phyloP scores from a whole-genome alignment of 2,113 vertebrate genomes.

The Alaudala cheleensis region DNA sequence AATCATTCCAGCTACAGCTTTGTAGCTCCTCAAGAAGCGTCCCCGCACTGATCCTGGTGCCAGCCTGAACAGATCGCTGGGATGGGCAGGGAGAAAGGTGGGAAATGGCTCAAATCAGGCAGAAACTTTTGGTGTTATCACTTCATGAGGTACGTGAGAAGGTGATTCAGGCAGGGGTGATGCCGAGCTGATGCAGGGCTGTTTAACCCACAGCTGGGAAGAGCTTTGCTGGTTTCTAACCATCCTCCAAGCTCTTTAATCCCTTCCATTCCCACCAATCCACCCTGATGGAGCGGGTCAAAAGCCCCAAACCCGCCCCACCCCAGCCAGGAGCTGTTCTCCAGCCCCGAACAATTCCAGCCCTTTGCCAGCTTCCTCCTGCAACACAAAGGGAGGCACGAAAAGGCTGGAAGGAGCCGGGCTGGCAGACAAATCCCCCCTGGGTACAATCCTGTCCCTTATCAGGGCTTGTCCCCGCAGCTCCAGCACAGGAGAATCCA shows the following conservation, averaged over 20 bases:
- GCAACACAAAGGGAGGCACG: background rate
- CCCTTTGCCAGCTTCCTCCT: constrained; percentile 26
- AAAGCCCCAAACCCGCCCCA: background rate
- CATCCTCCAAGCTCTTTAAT: background rate
- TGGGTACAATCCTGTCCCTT: background rate
- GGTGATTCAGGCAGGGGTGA: background rate
- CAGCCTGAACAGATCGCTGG: background rate
- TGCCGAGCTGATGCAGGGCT: background rate
- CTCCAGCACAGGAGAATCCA: background rate
- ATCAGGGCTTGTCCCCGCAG: background rate
- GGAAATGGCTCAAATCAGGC: background rate
- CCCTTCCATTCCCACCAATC: background rate
- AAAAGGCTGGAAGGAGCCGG: background rate
- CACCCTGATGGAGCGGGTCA: background rate
- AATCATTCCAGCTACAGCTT: background rate
- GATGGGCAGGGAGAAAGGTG: background rate
- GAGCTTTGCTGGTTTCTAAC: background rate
- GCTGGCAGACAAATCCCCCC: background rate
- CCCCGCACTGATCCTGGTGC: background rate
- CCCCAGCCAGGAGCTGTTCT: background rate
- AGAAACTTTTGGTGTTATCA: background rate
- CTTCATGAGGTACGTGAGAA: background rate
- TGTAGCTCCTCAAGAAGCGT: background rate
- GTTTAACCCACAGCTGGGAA: background rate
- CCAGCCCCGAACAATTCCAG: background rate